Base-by-base conservation (phyloP, 2,113 vertebrate species). In the Propithecus coquereli region DNA sequence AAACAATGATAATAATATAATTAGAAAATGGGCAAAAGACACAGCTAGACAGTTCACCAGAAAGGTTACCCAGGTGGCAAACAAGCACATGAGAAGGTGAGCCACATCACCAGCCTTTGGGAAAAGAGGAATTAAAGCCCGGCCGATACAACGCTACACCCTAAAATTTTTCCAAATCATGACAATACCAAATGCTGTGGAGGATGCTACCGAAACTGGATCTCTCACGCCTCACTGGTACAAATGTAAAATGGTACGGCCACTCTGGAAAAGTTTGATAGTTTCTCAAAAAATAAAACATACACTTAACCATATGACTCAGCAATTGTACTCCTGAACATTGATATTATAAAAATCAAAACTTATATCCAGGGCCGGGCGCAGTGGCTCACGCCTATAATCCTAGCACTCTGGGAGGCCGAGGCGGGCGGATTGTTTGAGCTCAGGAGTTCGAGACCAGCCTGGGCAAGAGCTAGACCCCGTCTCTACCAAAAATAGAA, bases 101-200 rank as follows among this genome's bases (percentile, higher is more conserved):
- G 68, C 68, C 37, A 8, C 23, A 6, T 25, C 23, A 50, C 63
- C 32, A 74, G 37, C 57, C 47, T 22, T 40, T 8, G 16, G 57
- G 25, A 18, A 76, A 45, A 74, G 1, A 27, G 8, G 40, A 76
- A 47, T 32, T 3, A 37, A 61, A 86, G 40, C 11, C 82, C 9
- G 3, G 0, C 10, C 0, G 23, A 34, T 12, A 14, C 2, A 14
- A 54, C 10, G 2, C 2, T 7, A 13, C 22, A 23, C 6, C 50
- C 32, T 71, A 23, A 63, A 32, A 45, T 43, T 61, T 20, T 74
- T 12, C 43, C 6, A 12, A 54, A 22, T 32, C 61, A 34, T 17
- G 22, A 70, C 30, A 27, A 25, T 1, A 14, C 12, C 40, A 22
- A 52, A 30, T 22, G 2, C 59, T 52, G 22, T 23, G 2, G 3